Evolutionary conservation across 1,140 invertebrate species (phyloP).

Genomic region (Drosophila lini): DNA sequence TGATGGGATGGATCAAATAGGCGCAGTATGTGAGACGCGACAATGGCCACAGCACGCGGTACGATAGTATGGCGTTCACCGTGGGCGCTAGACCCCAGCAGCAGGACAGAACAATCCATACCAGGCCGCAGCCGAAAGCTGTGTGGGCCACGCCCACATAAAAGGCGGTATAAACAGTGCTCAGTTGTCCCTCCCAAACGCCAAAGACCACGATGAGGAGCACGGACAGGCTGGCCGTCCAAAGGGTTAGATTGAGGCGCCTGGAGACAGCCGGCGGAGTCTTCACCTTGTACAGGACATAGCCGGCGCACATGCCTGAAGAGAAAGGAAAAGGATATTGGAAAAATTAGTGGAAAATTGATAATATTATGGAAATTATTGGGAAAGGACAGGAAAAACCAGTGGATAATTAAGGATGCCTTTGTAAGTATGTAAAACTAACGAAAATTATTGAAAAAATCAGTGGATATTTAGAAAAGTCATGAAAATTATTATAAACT

Average conservation of each 20-base stretch:
- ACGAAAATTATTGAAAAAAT: too few species aligned
- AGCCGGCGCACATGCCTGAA: slow-evolving; percentile 90
- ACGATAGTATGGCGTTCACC: slow-evolving; percentile 91
- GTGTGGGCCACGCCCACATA: slow-evolving; percentile 88
- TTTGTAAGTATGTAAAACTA: too few species aligned
- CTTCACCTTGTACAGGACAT: slow-evolving; percentile 89
- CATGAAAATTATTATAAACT: too few species aligned
- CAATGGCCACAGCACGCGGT: slow-evolving; percentile 92
- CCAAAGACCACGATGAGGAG: slow-evolving; percentile 91
- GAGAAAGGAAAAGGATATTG: not conserved
- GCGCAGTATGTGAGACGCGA: slow-evolving; percentile 95
- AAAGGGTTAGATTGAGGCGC: slow-evolving; percentile 87
- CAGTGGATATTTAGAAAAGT: too few species aligned
- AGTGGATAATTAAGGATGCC: too few species aligned
- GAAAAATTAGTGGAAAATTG: not conserved
- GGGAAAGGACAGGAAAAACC: too few species aligned
- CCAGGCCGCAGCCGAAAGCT: slow-evolving; percentile 90
- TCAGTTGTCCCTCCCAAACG: slow-evolving; percentile 89
- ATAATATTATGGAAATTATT: too few species aligned
- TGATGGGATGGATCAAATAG: slow-evolving; percentile 94
- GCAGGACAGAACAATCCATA: slow-evolving; percentile 93
- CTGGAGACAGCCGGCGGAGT: slow-evolving; percentile 87
- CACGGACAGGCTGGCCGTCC: slow-evolving; percentile 86
- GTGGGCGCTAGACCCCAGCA: slow-evolving; percentile 90
- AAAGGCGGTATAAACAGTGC: slow-evolving; percentile 88